Percentiles rank a stretch among this genome's conserved stretches.
phyloP scores from a whole-genome alignment of 2,888 invertebrate species.

The Spodoptera littoralis region DNA sequence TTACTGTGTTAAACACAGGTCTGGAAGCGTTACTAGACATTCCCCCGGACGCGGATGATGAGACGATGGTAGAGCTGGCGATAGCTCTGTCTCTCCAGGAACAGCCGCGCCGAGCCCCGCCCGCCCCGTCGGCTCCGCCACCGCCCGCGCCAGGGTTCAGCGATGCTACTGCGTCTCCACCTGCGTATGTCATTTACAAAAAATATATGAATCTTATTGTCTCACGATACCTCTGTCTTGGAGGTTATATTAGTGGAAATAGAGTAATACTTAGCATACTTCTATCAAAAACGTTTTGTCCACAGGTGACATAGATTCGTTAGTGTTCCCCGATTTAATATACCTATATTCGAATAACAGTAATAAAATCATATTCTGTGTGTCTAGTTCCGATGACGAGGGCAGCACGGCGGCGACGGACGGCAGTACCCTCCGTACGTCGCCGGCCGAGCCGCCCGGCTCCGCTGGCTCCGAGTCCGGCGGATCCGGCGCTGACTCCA shows the following conservation, averaged over 20 bases:
- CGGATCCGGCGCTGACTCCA: slow-evolving; percentile 97
- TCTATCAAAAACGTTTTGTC: no score
- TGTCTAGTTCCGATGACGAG: slow-evolving; percentile 95
- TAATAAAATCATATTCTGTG: slow-evolving; percentile 30
- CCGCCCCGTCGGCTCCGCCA: slow-evolving; percentile 74
- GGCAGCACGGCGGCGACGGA: slow-evolving; percentile 98
- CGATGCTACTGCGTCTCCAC: slow-evolving; percentile 95
- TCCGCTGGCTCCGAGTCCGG: slow-evolving; percentile 95
- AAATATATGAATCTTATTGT: no score
- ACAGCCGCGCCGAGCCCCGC: slow-evolving; percentile 89
- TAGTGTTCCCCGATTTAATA: no score
- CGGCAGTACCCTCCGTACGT: slow-evolving; percentile 94
- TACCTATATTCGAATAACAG: neutral
- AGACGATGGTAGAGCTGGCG: slow-evolving; percentile 98
- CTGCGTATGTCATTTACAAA: slow-evolving; percentile 66
- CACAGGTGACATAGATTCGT: no score
- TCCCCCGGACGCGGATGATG: slow-evolving; percentile 98
- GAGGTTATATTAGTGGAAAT: no score
- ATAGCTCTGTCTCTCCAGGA: slow-evolving; percentile 98
- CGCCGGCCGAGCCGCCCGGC: slow-evolving; percentile 82
- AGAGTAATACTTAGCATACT: no score
- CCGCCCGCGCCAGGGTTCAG: slow-evolving; percentile 89
- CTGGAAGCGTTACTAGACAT: slow-evolving; percentile 95
- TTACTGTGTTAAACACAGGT: slow-evolving; percentile 70
- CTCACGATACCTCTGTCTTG: no score